These are phyloP conservation scores for Protosalanx chinensis DNA, from an alignment of 2,797 vertebrate genomes.

Conservation along the genomic window DNA sequence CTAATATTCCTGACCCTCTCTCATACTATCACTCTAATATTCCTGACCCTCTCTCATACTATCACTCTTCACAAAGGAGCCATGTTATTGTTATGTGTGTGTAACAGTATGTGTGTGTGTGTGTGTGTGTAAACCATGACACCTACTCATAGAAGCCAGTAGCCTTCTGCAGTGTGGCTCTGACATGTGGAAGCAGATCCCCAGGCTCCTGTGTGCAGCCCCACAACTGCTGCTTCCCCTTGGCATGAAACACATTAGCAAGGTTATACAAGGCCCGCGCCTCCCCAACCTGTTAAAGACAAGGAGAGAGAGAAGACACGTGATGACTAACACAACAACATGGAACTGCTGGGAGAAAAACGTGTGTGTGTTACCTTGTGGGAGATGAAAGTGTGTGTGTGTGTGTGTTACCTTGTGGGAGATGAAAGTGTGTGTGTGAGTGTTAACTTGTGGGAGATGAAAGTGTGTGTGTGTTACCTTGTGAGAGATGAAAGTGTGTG, in stretches of 20 bases:
- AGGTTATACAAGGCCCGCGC: constrained; percentile 94
- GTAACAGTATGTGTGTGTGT: not conserved
- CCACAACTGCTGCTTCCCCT: constrained; percentile 94
- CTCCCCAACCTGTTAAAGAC: constrained; percentile 82
- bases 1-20: not conserved
- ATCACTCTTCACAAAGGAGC: not conserved
- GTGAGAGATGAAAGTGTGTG: too few species aligned
- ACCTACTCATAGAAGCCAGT: constrained; percentile 94
- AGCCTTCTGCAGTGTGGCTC: constrained; percentile 86
- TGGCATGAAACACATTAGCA: constrained; percentile 94
- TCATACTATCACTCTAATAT: not conserved
- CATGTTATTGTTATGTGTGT: constrained; percentile 7
- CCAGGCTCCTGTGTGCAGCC: constrained; percentile 82
- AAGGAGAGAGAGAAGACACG: not conserved
- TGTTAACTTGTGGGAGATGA: not conserved
- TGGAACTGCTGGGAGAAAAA: not conserved
- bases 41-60: not conserved
- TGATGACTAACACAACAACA: not conserved
- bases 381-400: not conserved
- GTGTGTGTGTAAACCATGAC: not conserved
- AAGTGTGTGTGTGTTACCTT: not conserved
- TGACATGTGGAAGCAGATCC: constrained; percentile 81
- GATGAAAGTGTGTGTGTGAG: not conserved
- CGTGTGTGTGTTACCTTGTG: not conserved
- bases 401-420: not conserved